Conservation (phyloP, 2,797 vertebrate species). For the Sebastes kiyomatsui region DNA sequence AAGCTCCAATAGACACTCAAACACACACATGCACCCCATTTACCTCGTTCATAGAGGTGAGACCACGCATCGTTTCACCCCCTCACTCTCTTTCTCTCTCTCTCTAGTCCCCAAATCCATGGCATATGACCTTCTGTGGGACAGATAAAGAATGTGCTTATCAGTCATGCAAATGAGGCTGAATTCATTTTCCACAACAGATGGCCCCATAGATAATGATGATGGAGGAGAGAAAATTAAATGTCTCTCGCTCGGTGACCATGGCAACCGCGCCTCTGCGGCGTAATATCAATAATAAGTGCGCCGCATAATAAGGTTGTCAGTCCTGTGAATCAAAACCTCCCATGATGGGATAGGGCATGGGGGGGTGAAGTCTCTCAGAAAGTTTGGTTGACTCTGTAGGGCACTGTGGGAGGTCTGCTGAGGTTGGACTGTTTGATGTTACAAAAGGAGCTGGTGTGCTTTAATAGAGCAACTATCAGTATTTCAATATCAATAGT, state of each 20-base stretch:
- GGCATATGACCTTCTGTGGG: slow-evolving; percentile 99
- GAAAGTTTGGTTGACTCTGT: slow-evolving; percentile 62
- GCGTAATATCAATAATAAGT: slow-evolving; percentile 99
- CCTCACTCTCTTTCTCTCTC: slow-evolving; percentile 61
- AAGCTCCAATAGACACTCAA: slow-evolving; percentile 47
- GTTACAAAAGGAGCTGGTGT: not conserved
- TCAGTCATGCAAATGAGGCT: slow-evolving; percentile 99
- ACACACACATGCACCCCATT: slow-evolving; percentile 58
- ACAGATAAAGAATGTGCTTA: slow-evolving; percentile 99
- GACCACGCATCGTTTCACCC: slow-evolving; percentile 76
- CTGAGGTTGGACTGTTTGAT: not conserved
- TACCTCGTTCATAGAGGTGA: slow-evolving; percentile 67
- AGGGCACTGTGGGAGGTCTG: slow-evolving; percentile 24
- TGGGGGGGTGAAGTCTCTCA: slow-evolving; percentile 15
- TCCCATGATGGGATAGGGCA: slow-evolving; percentile 83
- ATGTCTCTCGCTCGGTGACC: slow-evolving; percentile 99
- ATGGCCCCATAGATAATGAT: slow-evolving; percentile 99
- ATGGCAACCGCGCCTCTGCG: slow-evolving; percentile 96
- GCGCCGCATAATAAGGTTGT: slow-evolving; percentile 99
- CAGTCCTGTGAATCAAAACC: slow-evolving; percentile 96
- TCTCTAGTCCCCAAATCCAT: slow-evolving; percentile 92
- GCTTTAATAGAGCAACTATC: not conserved
- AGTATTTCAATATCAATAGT: not conserved
- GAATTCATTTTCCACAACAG: slow-evolving; percentile 99
- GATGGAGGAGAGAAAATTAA: slow-evolving; percentile 99